phyloP scores from a whole-genome alignment of 1,140 invertebrate genomes.

The Penaeus indicus region DNA sequence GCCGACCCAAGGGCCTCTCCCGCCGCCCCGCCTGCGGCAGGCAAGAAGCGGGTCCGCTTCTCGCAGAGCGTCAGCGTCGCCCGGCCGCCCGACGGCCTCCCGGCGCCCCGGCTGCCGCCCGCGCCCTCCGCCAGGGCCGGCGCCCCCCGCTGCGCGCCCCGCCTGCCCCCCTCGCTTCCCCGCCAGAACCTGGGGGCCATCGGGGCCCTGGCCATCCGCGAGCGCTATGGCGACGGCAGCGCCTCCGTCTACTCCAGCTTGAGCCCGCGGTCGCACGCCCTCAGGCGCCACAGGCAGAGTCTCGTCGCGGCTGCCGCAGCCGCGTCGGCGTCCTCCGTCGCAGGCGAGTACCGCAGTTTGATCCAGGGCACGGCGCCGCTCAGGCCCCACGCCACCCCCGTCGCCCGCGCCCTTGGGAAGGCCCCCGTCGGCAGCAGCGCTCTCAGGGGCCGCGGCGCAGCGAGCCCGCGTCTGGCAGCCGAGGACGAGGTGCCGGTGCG shows the following conservation, averaged over 20 bases:
- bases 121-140: neutral
- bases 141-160: neutral
- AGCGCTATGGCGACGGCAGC: conserved; percentile 44
- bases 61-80: conserved; percentile 36
- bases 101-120: no score
- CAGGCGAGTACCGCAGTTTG: conserved; percentile 9
- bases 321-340: neutral
- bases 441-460: neutral
- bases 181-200: conserved; percentile 42
- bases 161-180: neutral
- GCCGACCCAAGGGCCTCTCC: neutral
- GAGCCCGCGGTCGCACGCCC: conserved; percentile 26
- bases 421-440: no score
- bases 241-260: conserved; percentile 26
- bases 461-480: neutral
- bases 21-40: neutral
- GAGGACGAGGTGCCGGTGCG: conserved; percentile 15
- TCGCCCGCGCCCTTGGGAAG: no score
- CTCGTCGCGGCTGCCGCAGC: no score
- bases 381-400: neutral
- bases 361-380: neutral
- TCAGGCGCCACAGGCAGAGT: conserved; percentile 29
- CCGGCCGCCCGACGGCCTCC: neutral
- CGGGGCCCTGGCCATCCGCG: conserved; percentile 39
- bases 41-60: conserved; percentile 38